These are phyloP conservation scores for Suricata suricatta DNA, from an alignment of 2,113 vertebrate species.

Conservation along the genomic window DNA sequence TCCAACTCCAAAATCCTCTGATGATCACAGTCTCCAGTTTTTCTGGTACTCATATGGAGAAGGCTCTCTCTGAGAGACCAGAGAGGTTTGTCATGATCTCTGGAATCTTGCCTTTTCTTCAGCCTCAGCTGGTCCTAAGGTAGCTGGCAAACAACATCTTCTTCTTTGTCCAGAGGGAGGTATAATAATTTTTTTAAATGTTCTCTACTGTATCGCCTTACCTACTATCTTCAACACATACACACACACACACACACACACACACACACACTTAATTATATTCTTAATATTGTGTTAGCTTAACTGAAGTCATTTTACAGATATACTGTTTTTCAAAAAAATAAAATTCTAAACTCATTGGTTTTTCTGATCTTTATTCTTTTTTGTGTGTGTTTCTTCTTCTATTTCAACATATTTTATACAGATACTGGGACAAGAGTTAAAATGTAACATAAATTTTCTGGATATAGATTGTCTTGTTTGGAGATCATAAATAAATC, in stretches of 20 bases:
- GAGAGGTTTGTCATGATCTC: conserved; percentile 91
- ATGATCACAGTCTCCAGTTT: conserved; percentile 92
- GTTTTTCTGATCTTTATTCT: neutral
- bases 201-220: neutral
- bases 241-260: neutral
- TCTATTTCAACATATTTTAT: neutral
- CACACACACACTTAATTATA: neutral
- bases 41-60: conserved; percentile 93
- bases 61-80: conserved; percentile 93
- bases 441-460: neutral
- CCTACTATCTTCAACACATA: neutral
- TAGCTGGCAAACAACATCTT: conserved; percentile 79
- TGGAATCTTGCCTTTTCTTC: conserved; percentile 93
- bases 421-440: neutral
- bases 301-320: neutral
- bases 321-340: neutral
- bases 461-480: neutral
- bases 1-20: conserved; percentile 98
- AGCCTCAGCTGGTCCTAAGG: conserved; percentile 96
- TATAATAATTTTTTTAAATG: neutral
- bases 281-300: neutral
- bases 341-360: neutral
- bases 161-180: neutral
- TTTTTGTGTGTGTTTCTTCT: neutral
- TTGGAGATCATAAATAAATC: neutral